Evolutionary conservation across 2,113 vertebrate species (phyloP), one percentile per base, ranked within the genome.

Genomic region (Oryzias javanicus): DNA sequence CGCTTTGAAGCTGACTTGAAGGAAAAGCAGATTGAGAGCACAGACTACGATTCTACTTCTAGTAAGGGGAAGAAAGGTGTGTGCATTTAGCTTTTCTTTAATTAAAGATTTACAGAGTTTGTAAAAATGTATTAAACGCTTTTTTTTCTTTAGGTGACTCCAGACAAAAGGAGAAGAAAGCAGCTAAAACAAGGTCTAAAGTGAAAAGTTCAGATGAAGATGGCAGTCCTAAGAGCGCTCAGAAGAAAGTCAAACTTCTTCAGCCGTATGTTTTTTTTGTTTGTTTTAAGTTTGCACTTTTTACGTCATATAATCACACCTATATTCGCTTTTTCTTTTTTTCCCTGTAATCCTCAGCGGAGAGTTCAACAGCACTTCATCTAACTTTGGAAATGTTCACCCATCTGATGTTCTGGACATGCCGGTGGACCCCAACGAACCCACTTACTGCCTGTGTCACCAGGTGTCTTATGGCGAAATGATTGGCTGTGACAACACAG

Each of bases 381-480:
- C 93, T 79, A 95, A 94, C 80, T 97, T 98, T 83, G 90, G 90
- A 19, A 89, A 89, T 4, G 96, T 98, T 57, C 95, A 98, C 78
- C 95, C 96, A 29, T 97, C 97, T 0, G 97, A 99, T 86, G 97
- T 99, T 18, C 81, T 99, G 88, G 97, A 99, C 85, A 99, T 99
- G 97, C 97, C 97, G 0, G 97, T 99, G 82, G 97, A 98, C 72
- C 97, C 97, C 76, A 99, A 99, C 45, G 97, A 99, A 70, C 97
- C 97, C 61, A 99, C 97, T 16, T 99, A 99, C 88, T 99, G 97
- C 89, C 92, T 99, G 76, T 99, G 97, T 82, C 95, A 96, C 89
- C 97, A 99, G 89, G 97, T 99, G 41, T 99, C 97, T 64, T 99
- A 99, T 6, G 97, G 97, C 81, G 97, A 99, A 87, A 99, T 99